phyloP scores from a whole-genome alignment of 2,888 invertebrate species.

The Oxytorus armatus region DNA sequence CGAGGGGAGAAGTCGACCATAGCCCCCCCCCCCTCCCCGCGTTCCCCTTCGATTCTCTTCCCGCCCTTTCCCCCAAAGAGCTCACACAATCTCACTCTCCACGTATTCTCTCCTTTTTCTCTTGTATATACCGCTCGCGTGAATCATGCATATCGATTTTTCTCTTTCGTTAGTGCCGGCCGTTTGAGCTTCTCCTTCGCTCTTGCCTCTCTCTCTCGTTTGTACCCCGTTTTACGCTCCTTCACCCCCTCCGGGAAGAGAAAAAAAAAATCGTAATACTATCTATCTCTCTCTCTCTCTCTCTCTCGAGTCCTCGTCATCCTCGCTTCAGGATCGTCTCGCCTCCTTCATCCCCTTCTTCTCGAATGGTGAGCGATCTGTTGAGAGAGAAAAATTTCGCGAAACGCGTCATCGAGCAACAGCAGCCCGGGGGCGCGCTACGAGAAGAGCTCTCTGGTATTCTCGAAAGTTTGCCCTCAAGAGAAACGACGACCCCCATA shows the following conservation, averaged over 20 bases:
- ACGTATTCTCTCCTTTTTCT: conserved; percentile 52
- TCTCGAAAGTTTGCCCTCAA: not conserved
- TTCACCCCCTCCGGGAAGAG: conserved; percentile 9
- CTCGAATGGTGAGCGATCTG: not conserved
- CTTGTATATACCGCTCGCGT: conserved; percentile 73
- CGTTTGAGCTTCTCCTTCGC: conserved; percentile 63
- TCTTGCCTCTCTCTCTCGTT: conserved; percentile 35
- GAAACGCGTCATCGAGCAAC: conserved; percentile 39
- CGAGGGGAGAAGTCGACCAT: conserved; percentile 70
- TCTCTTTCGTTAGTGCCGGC: conserved; percentile 75
- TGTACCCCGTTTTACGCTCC: conserved; percentile 50
- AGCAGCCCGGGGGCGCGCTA: conserved; percentile 37
- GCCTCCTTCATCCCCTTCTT: too few species aligned
- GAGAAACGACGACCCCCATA: too few species aligned
- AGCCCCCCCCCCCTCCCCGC: conserved; percentile 69
- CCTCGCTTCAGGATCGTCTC: not conserved
- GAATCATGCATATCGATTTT: conserved; percentile 85
- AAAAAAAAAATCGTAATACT: conserved; percentile 31
- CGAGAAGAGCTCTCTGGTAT: not conserved
- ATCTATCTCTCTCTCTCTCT: conserved; percentile 22
- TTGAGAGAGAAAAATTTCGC: not conserved
- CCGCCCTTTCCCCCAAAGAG: conserved; percentile 26
- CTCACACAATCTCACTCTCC: conserved; percentile 66
- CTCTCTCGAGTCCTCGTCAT: conserved; percentile 23
- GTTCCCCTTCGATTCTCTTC: conserved; percentile 65